Evolutionary conservation across 2,797 vertebrate species (phyloP), one percentile per base, ranked within the genome.

Genomic region (Sebastes ruberrimus): DNA sequence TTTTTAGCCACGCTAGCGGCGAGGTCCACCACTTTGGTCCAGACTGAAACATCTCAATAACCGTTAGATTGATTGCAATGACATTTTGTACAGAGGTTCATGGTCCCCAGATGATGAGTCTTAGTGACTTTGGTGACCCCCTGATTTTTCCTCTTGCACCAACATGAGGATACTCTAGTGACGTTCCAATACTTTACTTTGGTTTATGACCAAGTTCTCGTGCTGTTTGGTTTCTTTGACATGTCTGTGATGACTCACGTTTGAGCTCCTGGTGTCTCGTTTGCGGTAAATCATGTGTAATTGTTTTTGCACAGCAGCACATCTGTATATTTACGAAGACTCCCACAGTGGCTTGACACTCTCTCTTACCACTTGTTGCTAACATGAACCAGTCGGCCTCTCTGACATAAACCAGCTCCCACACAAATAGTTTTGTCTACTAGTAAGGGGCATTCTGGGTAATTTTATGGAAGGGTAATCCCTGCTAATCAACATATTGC

Each of bases 331-430:
- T 78, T 68, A 57, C 42, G 61, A 27, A 65, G 35, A 74, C 74
- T 82, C 60, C 72, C 72, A 46, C 73, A 71, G 18, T 64, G 2
- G 20, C 73, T 46, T 28, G n/a, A 78, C 52, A 61, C 16, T 74
- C 25, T 71, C 74, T 46, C 38, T 46, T 30, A 14, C 33, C 27
- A 52, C 76, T 84, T 72, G 71, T 30, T 64, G 27, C 18, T 57
- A 46, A 82, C 67, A 77, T 65, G 42, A 73, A 78, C 20, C 70
- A 78, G 42, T 84, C 55, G 38, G 49, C 18, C 25, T 63, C 4
- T 30, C 20, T 82, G 66, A 87, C 35, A 78, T n/a, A 60, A 71
- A 81, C 22, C 81, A 82, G 67, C 81, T 77, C 74, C 63, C 32
- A 55, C 30, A 74, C 28, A 30, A 63, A 70, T 75, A 32, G 23